phyloP scores from a whole-genome alignment of 2,888 invertebrate species.

The Protonemura montana region DNA sequence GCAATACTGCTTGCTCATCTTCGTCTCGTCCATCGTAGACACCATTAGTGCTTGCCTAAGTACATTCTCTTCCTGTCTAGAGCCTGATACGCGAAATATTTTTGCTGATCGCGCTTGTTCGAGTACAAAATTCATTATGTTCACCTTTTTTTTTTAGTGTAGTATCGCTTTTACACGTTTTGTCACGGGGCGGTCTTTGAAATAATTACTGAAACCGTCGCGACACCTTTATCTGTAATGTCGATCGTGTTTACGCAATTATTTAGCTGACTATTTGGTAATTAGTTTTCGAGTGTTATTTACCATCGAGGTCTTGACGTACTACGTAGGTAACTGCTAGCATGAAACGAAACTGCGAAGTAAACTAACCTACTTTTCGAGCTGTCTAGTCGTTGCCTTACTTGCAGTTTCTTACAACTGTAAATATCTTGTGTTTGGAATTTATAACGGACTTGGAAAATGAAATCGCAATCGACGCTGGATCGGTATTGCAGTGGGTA shows the following conservation, averaged over 20 bases:
- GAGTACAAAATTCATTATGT: neutral
- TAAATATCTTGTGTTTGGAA: neutral
- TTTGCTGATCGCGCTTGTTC: neutral
- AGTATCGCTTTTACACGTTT: no score
- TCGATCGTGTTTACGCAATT: neutral
- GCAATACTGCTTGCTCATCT: neutral
- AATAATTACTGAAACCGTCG: no score
- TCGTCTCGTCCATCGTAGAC: neutral
- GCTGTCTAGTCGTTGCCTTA: neutral
- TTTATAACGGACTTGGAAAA: conserved; percentile 1
- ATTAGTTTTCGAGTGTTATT: neutral
- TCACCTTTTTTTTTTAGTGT: neutral
- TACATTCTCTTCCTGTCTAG: neutral
- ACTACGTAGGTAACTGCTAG: neutral
- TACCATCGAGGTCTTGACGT: neutral
- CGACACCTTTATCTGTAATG: neutral
- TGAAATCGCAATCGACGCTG: neutral
- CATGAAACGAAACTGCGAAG: neutral
- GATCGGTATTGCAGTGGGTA: neutral
- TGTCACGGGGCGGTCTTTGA: no score
- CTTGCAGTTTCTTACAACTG: conserved; percentile 28
- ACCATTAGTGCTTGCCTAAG: neutral
- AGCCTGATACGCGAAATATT: neutral
- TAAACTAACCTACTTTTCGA: conserved; percentile 8
- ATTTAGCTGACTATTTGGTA: neutral